phyloP scores from a whole-genome alignment of 2,113 vertebrate species.

The Gallinago jamesoni region DNA sequence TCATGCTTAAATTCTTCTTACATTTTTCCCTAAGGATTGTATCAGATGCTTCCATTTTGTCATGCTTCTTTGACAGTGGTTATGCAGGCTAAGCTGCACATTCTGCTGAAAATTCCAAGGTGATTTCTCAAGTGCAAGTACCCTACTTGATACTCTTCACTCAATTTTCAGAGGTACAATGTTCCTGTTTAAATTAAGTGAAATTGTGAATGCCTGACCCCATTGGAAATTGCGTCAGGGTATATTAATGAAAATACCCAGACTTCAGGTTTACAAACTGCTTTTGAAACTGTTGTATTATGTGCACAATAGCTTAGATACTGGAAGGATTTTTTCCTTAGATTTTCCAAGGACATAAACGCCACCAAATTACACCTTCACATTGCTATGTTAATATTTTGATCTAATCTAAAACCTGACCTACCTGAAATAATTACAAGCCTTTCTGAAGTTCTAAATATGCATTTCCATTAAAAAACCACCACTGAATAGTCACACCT shows the following conservation, averaged over 20 bases:
- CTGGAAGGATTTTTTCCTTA: background rate
- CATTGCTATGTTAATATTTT: background rate
- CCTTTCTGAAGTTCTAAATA: constrained; percentile 7
- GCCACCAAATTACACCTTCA: background rate
- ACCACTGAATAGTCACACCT: background rate
- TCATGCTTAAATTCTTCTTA: background rate
- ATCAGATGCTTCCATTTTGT: background rate
- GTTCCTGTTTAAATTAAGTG: background rate
- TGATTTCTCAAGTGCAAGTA: background rate
- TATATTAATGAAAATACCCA: background rate
- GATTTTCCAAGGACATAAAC: background rate
- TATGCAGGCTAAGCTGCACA: background rate
- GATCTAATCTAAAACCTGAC: background rate
- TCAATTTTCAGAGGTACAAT: background rate
- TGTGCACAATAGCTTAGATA: background rate
- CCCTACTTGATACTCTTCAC: background rate
- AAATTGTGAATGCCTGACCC: background rate
- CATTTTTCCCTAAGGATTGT: background rate
- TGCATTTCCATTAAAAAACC: background rate
- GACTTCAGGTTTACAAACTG: background rate
- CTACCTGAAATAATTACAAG: constrained; percentile 14
- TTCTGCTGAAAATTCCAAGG: background rate
- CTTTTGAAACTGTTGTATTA: background rate
- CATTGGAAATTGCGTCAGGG: background rate
- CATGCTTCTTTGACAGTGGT: background rate